Evolutionary conservation across 1,140 invertebrate genomes (phyloP), one percentile per base, ranked within the genome.

Genomic region (Drosophila parvula): DNA sequence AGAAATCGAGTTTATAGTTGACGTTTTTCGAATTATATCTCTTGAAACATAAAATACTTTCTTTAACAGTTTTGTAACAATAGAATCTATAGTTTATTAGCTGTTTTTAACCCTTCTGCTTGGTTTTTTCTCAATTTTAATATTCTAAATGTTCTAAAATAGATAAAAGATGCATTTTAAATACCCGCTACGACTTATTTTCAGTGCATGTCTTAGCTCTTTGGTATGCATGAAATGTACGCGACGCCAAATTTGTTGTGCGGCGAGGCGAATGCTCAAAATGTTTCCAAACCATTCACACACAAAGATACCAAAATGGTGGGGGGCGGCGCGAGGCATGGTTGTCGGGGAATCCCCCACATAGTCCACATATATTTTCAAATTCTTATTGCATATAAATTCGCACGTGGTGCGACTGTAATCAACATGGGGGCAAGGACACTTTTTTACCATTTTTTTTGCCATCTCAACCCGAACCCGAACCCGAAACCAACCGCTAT

Each of bases 351-450:
- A 22, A 48, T 14, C 61, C 62, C 58, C 30, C 51, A 60, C 48
- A 57, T 34, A 68, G 67, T 71, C 53, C 69, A 73, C 74, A 75
- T 89, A 89, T 88, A 88, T 88, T 89, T 89, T 90, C 80, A 76
- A 89, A 89, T 89, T 89, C 80, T 89, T 89, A 89, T 89, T 89
- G 84, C 84, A 84, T 89, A 89, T 89, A 89, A 89, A 89, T 89
- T 89, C 80, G 83, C 84, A 88, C 84, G 84, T 88, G 84, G 84
- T 88, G 80, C 80, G 84, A 89, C 84, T 88, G 78, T 88, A 88
- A 88, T 88, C 84, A 88, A 89, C 84, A 48, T 64, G 67, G 48
- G 55, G 55, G 74, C 74, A 76, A 84, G 84, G 80, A 88, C 84
- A 89, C 80, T 89, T 89, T 89, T 71, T 68, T 77, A 69, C 43